Conservation (phyloP, 2,113 vertebrate species). For the Oxyruncus cristatus region DNA sequence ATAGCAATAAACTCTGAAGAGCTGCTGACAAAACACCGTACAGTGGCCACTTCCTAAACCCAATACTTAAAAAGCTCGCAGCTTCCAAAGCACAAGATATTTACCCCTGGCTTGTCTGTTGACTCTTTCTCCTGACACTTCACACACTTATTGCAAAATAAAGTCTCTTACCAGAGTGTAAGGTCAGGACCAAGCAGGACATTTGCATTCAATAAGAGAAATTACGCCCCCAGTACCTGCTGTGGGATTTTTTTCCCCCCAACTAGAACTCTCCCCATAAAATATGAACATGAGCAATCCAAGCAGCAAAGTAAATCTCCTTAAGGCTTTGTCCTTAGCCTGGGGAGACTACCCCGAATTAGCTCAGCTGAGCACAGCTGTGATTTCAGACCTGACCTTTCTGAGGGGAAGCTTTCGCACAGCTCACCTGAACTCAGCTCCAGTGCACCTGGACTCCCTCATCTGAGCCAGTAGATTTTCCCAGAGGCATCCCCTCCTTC, state of each 20-base stretch:
- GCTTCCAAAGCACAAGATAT: not conserved
- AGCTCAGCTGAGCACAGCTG: not conserved
- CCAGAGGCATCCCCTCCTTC: not conserved
- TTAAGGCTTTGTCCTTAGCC: not conserved
- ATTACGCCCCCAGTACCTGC: not conserved
- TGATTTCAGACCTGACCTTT: not conserved
- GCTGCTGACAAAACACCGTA: not conserved
- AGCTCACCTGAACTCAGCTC: not conserved
- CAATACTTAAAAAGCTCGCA: not conserved
- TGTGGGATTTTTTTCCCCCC: rapidly evolving
- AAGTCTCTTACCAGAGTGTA: not conserved
- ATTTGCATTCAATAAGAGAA: not conserved
- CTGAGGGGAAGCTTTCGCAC: rapidly evolving
- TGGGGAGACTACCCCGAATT: not conserved
- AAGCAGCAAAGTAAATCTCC: not conserved
- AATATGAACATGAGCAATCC: not conserved
- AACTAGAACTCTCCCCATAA: not conserved
- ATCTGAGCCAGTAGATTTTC: not conserved
- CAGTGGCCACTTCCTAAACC: not conserved
- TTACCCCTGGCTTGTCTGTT: not conserved
- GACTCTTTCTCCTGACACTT: not conserved
- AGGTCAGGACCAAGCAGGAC: not conserved
- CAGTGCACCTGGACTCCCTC: rapidly evolving
- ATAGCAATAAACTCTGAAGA: not conserved
- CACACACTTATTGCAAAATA: not conserved